A percentile compares a stretch with the other conserved stretches of the same genome.
Conservation (phyloP, 2,888 invertebrate genomes). For the Sarcophaga rosellei region DNA sequence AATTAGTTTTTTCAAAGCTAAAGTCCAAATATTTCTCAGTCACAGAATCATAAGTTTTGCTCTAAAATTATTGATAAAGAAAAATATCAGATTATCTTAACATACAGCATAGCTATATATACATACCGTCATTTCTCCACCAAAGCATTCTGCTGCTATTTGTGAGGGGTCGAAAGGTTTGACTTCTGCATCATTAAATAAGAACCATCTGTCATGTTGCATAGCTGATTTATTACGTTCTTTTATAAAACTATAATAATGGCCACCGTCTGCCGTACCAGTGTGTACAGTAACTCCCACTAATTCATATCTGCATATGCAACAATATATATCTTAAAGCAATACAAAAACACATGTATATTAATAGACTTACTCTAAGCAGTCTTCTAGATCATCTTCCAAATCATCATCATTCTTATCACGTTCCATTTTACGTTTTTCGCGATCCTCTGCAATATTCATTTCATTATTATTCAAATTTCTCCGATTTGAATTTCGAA, state of each 20-base stretch:
- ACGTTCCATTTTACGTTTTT: slow-evolving; percentile 81
- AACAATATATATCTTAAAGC: background rate
- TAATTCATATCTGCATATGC: slow-evolving; percentile 85
- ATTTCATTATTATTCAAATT: background rate
- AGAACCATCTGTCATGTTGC: slow-evolving; percentile 93
- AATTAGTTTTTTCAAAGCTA: slow-evolving; percentile 98
- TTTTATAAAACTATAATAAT: slow-evolving; percentile 97
- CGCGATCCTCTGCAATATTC: slow-evolving; percentile 83
- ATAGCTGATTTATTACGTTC: slow-evolving; percentile 87
- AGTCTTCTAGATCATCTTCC: slow-evolving; percentile 85
- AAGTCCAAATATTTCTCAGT: slow-evolving; percentile 99
- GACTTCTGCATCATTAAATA: slow-evolving; percentile 96
- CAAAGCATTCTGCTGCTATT: slow-evolving; percentile 97
- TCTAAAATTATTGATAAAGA: slow-evolving; percentile 82
- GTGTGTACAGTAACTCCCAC: slow-evolving; percentile 98
- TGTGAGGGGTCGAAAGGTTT: slow-evolving; percentile 97
- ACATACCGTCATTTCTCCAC: slow-evolving; percentile 96
- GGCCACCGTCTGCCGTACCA: slow-evolving; percentile 98
- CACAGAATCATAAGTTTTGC: slow-evolving; percentile 97
- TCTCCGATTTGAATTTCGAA: background rate
- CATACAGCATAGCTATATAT: background rate
- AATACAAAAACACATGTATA: no score
- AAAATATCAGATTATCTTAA: slow-evolving; percentile 16
- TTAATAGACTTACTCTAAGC: slow-evolving; percentile 85
- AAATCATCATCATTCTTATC: slow-evolving; percentile 72